These are phyloP conservation scores for Crocodylus rhombifer DNA, from an alignment of 2,797 vertebrate species.

Conservation along the genomic window DNA sequence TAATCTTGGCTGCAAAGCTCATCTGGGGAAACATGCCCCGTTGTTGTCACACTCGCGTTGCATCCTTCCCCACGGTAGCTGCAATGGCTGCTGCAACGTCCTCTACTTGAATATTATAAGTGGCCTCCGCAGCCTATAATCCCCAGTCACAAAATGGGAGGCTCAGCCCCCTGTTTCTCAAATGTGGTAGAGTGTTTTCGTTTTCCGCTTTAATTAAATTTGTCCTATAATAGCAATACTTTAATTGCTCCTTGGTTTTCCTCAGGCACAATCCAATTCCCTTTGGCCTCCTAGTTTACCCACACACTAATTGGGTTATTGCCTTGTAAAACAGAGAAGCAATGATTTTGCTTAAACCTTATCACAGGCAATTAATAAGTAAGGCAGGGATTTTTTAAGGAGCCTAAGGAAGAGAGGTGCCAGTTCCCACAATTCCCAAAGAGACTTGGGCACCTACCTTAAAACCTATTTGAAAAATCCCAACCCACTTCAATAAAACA, in stretches of 20 bases:
- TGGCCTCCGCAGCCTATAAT: background rate
- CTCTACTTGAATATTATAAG: background rate
- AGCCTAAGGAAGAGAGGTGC: constrained; percentile 49
- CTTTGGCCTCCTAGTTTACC: constrained; percentile 75
- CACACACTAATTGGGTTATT: constrained; percentile 76
- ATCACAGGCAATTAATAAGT: constrained; percentile 65
- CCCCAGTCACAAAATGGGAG: constrained; percentile 38
- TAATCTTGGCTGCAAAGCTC: background rate
- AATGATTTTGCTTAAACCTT: constrained; percentile 73
- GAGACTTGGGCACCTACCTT: constrained; percentile 34
- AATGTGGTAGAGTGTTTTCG: constrained; percentile 58
- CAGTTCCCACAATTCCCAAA: constrained; percentile 31
- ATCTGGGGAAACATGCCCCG: background rate
- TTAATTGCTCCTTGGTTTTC: constrained; percentile 77
- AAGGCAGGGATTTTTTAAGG: constrained; percentile 34
- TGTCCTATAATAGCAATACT: constrained; percentile 60
- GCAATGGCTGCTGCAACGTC: background rate
- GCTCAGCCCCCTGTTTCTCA: constrained; percentile 23
- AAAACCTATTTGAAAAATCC: constrained; percentile 40
- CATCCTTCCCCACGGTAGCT: background rate
- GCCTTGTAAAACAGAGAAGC: constrained; percentile 72
- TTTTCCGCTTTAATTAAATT: constrained; percentile 75
- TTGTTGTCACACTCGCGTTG: background rate
- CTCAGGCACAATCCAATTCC: constrained; percentile 75
- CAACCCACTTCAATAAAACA: background rate